These are phyloP conservation scores for Falco punctatus DNA, from an alignment of 2,113 vertebrate species.

Conservation along the genomic window DNA sequence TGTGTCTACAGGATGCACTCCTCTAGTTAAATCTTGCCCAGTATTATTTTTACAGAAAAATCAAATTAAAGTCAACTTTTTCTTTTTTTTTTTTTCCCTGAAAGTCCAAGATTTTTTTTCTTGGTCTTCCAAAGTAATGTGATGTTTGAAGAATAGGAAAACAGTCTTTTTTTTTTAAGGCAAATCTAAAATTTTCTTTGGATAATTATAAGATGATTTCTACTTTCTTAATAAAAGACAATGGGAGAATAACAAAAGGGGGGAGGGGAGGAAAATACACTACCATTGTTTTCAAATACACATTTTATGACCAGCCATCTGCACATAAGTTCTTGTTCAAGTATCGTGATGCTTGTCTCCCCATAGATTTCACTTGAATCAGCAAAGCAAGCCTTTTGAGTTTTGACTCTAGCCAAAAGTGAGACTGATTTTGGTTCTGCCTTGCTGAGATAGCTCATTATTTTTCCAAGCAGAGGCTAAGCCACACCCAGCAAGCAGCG, in stretches of 20 bases:
- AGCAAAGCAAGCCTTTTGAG: background rate
- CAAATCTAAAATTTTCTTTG: background rate
- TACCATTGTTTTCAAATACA: background rate
- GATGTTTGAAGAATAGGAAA: background rate
- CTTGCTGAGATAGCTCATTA: background rate
- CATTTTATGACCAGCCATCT: background rate
- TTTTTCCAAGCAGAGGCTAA: background rate
- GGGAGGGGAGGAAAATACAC: background rate
- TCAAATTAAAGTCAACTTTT: background rate
- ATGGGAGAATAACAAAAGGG: background rate
- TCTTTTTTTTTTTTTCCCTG: background rate
- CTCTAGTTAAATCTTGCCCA: background rate
- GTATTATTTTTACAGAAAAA: background rate
- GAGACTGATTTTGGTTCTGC: background rate
- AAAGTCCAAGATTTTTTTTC: background rate
- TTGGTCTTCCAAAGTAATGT: background rate
- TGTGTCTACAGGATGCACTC: background rate
- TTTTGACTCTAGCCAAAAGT: background rate
- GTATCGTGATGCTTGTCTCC: background rate
- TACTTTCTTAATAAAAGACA: background rate
- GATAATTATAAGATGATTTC: background rate
- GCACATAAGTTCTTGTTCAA: background rate
- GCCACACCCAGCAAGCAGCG: background rate
- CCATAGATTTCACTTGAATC: background rate
- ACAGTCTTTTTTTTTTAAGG: too few species aligned